Base-by-base conservation (phyloP, 2,113 vertebrate species). In the Nothocercus nigrocapillus region DNA sequence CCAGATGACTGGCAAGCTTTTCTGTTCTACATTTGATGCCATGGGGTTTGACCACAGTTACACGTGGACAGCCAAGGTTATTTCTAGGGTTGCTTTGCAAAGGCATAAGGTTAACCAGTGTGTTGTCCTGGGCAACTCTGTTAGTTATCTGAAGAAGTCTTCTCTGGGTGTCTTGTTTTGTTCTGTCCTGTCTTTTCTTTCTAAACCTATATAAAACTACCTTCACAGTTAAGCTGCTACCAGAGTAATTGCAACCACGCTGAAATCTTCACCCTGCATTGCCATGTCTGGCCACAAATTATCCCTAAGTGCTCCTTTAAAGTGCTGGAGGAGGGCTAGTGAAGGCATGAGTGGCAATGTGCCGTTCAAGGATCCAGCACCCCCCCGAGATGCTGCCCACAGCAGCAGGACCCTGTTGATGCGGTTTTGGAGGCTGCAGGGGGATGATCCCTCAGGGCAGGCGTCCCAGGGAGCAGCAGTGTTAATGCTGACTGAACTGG, bases 101-200 rank as follows among this genome's bases (percentile, higher is more conserved):
- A 25, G 90, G 24, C 94, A 85, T 68, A 89, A 93, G 34, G 70
- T 82, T 96, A 91, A 82, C 30, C 74, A 66, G 70, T 62, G 70
- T 91, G 92, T 11, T 93, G 58, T 89, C 84, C 70, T 91, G 82
- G 78, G 89, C 93, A 76, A 36, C 82, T 79, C 34, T 68, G 53
- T 84, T 51, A 91, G 34, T 95, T 87, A 75, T 28, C 89, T 79
- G 15, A 84, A 70, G 36, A 59, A 75, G 30, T 19, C 78, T 85
- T 91, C 47, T 32, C 84, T 61, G 67, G 7, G 58, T 82, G 34
- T 53, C 34, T 88, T 82, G 28, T 63, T 89, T 89, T 82, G 10
- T 67, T 84, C 62, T 75, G 18, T n/a, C 27, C 34, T 51, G 86
- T 86, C 64, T 62, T 89, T 62, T 70, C 11, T 91, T 25, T 63